Conservation (phyloP, 1,140 invertebrate genomes). For the Camponotus floridanus region DNA sequence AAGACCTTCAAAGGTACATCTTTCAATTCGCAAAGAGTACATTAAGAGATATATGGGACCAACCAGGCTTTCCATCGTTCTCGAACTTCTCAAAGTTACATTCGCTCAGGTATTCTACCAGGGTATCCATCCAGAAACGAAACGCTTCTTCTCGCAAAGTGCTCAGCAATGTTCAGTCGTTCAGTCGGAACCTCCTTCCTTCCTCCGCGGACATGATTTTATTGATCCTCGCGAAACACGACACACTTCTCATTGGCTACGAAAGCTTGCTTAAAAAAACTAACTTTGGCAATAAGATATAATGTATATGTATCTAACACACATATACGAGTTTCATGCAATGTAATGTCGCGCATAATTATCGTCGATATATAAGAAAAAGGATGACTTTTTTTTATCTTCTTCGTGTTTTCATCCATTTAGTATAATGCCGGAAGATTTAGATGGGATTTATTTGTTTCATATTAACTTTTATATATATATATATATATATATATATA, state of each 20-base stretch:
- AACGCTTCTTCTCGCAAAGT: neutral
- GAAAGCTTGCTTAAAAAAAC: conserved; percentile 77
- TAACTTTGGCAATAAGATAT: conserved; percentile 82
- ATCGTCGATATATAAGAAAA: conserved; percentile 4
- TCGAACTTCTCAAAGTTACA: conserved; percentile 30
- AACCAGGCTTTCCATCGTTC: neutral
- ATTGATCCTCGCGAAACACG: conserved; percentile 18
- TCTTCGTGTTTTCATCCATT: conserved; percentile 12
- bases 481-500: conserved; percentile 8
- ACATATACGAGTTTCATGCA: neutral
- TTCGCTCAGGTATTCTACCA: conserved; percentile 8
- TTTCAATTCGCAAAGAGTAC: conserved; percentile 6
- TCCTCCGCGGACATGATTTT: conserved; percentile 19
- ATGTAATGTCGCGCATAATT: conserved; percentile 53
- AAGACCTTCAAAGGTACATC: neutral
- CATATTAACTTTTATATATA: conserved; percentile 50
- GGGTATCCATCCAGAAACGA: conserved; percentile 6
- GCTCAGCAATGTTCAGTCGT: conserved; percentile 13
- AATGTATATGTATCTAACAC: conserved; percentile 13
- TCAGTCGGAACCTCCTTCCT: conserved; percentile 27
- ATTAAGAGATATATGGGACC: conserved; percentile 16
- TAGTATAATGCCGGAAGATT: conserved; percentile 53
- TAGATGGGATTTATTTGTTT: conserved; percentile 31
- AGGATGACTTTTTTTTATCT: neutral
- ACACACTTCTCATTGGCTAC: conserved; percentile 42